phyloP scores from a whole-genome alignment of 2,797 vertebrate species.

The Natrix natrix region DNA sequence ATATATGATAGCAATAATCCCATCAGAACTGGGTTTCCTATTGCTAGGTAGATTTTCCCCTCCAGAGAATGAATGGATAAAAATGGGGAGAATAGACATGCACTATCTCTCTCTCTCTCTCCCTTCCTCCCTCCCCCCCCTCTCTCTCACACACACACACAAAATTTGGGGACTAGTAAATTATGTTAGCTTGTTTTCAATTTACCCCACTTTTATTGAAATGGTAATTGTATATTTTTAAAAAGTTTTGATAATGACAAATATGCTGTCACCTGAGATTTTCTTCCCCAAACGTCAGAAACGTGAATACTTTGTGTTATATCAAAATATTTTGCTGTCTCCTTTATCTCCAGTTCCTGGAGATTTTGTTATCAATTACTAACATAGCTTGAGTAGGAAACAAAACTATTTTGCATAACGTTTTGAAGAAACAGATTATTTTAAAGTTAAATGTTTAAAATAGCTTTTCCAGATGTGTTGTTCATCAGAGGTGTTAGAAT shows the following conservation, averaged over 20 bases:
- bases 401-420: not conserved
- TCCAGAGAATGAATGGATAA: not conserved
- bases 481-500: not conserved
- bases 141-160: not conserved
- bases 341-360: not conserved
- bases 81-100: not conserved
- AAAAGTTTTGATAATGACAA: not conserved
- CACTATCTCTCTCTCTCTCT: no score
- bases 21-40: conserved; percentile 55
- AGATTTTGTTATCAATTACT: not conserved
- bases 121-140: no score
- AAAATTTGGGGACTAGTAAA: not conserved
- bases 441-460: not conserved
- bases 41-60: not conserved
- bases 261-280: not conserved
- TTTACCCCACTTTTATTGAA: not conserved
- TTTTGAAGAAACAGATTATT: not conserved
- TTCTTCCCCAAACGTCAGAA: not conserved
- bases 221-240: not conserved
- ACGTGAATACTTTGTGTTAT: not conserved
- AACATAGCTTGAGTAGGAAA: not conserved
- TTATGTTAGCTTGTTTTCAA: no score
- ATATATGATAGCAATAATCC: conserved; percentile 66
- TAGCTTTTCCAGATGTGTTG: not conserved
- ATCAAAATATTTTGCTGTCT: not conserved